Conservation (phyloP, 1,140 invertebrate genomes). For the Psilanteris sp. region DNA sequence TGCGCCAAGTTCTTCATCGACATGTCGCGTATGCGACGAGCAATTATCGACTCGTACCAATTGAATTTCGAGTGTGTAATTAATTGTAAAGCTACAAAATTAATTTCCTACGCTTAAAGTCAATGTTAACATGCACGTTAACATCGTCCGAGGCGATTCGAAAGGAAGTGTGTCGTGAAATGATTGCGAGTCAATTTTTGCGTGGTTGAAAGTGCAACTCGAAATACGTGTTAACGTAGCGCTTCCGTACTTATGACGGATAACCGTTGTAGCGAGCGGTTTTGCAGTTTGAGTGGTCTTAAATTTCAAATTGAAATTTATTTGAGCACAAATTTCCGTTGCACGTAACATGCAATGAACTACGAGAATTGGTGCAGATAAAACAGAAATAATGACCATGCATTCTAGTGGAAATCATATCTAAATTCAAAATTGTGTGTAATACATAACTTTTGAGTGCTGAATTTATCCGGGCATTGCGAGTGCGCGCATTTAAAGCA, state of each 20-base stretch:
- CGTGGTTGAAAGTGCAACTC: constrained; percentile 8
- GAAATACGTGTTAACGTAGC: constrained; percentile 26
- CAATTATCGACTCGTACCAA: constrained; percentile 36
- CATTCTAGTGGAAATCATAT: constrained; percentile 51
- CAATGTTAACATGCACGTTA: constrained; percentile 20
- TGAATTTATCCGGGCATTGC: constrained; percentile 40
- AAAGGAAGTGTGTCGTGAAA: constrained; percentile 26
- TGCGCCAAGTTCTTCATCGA: constrained; percentile 30
- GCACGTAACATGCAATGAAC: constrained; percentile 48
- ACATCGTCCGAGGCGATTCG: neutral
- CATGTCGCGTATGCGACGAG: constrained; percentile 20
- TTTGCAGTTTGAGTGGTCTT: constrained; percentile 31
- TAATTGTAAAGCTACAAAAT: constrained; percentile 30
- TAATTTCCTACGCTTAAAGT: constrained; percentile 17
- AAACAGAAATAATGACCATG: constrained; percentile 54
- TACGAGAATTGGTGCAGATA: constrained; percentile 45
- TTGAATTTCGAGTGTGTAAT: constrained; percentile 28
- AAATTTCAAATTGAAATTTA: constrained; percentile 40
- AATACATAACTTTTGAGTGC: constrained; percentile 54
- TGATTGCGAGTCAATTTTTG: constrained; percentile 21
- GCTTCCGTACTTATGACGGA: constrained; percentile 21
- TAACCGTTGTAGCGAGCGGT: constrained; percentile 24
- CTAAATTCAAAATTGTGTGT: constrained; percentile 44
- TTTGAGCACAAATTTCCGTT: constrained; percentile 33
- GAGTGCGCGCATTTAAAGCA: constrained; percentile 47